Evolutionary conservation across 2,888 invertebrate genomes (phyloP), one percentile per base, ranked within the genome.

Genomic region (Pammene fasciana): DNA sequence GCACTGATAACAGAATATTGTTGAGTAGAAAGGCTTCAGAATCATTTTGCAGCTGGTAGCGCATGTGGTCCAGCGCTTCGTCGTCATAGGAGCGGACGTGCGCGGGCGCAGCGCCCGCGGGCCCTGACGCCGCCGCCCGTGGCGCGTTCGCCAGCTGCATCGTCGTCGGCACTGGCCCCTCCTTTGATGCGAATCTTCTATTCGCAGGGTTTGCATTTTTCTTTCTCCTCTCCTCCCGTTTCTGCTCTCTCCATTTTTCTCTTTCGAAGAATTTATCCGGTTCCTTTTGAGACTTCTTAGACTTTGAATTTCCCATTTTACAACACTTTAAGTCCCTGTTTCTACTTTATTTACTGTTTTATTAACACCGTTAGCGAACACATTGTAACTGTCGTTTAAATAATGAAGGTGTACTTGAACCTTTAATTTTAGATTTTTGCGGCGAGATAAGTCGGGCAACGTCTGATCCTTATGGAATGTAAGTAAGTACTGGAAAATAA

Each of bases 21-120:
- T 97, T 97, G 11, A 97, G 85, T 10, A 97, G 87, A 83, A 97
- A 97, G 5, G 94, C 92, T 78, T 96, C 94, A 7, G 95, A 93
- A 75, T 95, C 94, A 7, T 92, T 90, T 55, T 92, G 86, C 14
- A 96, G 90, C 78, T 95, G 94, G 76, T 93, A 89, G 74, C 93
- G 88, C 92, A 96, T 89, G 55, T 89, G 88, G 56, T 90, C 83
- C 67, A 95, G 85, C 61, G 94, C 90, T 71, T 92, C 92, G 65
- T 94, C 93, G 74, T 94, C 94, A 73, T 92, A 93, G 68, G 88
- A 85, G 59, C 86, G 84, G 4, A 85, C 76, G 54, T 85, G 84
- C 55, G 86, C 78, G 1, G 86, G 84, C 71, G 86, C 74, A n/a
- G 86, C 62, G n/a, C 82, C 77, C 79, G 74, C 60, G 64, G 71